Evolutionary conservation across 2,113 vertebrate species (phyloP), one percentile per base, ranked within the genome.

Genomic region (Callopanchax toddi): DNA sequence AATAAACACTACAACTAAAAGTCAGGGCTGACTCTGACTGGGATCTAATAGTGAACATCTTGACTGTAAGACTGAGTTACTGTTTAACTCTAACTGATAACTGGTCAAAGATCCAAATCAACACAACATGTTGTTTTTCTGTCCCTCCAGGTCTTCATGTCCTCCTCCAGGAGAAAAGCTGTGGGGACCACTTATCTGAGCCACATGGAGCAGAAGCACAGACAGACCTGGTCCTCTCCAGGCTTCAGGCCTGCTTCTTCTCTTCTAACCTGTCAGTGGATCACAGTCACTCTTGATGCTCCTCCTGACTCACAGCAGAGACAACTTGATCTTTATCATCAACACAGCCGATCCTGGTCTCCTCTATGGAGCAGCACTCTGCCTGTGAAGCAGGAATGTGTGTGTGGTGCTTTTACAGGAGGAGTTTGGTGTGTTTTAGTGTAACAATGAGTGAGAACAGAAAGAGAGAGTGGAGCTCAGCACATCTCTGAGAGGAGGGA

Each of bases 251-350:
- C 62, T 34, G 45, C 58, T 21, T 34, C 16, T 37, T 23, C n/a
- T 57, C 50, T 65, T 15, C 16, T 55, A 37, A 67, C 39, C 43
- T 66, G 39, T 64, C 17, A 66, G 52, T 37, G 13, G 13, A n/a
- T 55, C 67, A 65, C 39, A 65, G 25, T 45, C 52, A 36, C 51
- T 57, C 45, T 67, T 66, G 56, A 61, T 60, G 20, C 46, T 50
- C 39, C 29, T 66, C 21, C 43, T 39, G 23, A 67, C 56, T 25
- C 46, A 57, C 22, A 6, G 21, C 53, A 25, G 11, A 50, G 36
- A 51, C 22, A 61, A 18, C 32, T 40, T 48, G 61, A 65, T 21
- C 46, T 29, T 56, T 22, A 67, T 66, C 50, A 66, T 66, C 56
- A 56, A 37, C 61, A 51, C 43, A 56, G 21, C 60, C 74, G 65